These are phyloP conservation scores for Hypena proboscidalis DNA, from an alignment of 2,888 invertebrate genomes.

Conservation along the genomic window DNA sequence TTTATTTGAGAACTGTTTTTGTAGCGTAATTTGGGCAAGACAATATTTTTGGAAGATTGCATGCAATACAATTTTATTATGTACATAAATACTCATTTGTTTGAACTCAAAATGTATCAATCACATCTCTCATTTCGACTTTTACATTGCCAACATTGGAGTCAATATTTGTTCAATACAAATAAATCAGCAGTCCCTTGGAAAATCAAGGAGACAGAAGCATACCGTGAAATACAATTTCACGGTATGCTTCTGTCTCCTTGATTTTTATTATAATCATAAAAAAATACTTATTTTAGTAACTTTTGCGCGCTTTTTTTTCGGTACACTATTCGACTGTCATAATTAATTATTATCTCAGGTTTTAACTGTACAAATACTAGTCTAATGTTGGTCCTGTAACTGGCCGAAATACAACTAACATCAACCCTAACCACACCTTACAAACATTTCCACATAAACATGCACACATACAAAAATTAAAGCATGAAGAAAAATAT, in stretches of 20 bases:
- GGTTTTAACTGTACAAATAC: too few relatives aligned
- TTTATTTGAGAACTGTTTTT: too few relatives aligned
- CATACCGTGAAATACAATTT: too few relatives aligned
- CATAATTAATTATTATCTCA: too few relatives aligned
- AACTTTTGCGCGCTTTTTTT: too few relatives aligned
- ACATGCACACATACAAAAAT: conserved; percentile 65
- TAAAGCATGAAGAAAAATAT: conserved; percentile 80
- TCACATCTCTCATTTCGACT: conserved; percentile 12
- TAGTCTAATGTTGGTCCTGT: conserved; percentile 23
- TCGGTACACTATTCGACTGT: too few relatives aligned
- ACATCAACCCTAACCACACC: conserved; percentile 39
- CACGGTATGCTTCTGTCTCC: too few relatives aligned
- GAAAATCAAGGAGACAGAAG: too few relatives aligned
- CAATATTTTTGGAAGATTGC: conserved; percentile 1
- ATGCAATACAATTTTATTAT: conserved; percentile 11
- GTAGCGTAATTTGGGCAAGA: not conserved
- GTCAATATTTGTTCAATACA: not conserved
- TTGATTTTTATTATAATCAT: too few relatives aligned
- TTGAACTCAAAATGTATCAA: conserved; percentile 35
- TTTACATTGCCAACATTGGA: conserved; percentile 6
- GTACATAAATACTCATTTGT: conserved; percentile 26
- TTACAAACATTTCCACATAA: conserved; percentile 39
- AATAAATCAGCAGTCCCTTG: too few relatives aligned
- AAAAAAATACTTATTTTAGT: too few relatives aligned
- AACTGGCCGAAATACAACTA: conserved; percentile 15